Conservation (phyloP, 2,797 vertebrate genomes). For the Balearica regulorum region DNA sequence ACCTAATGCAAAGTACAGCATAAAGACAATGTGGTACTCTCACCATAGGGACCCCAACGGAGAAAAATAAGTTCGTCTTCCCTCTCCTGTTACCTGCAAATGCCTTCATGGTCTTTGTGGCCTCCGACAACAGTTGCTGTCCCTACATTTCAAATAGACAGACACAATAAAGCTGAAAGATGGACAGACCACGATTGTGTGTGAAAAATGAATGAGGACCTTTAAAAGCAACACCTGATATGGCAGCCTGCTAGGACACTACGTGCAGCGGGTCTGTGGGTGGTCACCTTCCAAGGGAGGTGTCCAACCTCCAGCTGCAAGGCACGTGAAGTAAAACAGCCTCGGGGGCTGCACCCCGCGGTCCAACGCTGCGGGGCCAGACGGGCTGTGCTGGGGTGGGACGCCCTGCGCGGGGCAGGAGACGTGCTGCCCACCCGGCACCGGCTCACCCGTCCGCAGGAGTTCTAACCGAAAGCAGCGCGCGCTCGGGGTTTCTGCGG, state of each 20-base stretch:
- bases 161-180: neutral
- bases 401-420: neutral
- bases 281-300: neutral
- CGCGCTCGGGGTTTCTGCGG: neutral
- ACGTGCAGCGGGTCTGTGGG: too few species aligned
- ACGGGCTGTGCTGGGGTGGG: fast-evolving
- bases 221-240: neutral
- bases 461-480: neutral
- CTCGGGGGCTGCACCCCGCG: neutral
- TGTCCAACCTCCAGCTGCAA: too few species aligned
- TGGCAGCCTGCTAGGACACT: neutral
- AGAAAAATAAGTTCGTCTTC: neutral
- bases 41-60: fast-evolving
- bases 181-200: neutral
- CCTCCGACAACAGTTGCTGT: neutral
- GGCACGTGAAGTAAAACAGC: fast-evolving
- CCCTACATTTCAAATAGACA: neutral
- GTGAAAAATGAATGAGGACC: too few species aligned
- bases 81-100: neutral
- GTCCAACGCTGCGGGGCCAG: neutral
- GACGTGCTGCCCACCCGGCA: neutral
- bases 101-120: neutral
- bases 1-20: neutral
- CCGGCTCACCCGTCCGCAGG: neutral
- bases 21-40: neutral